phyloP scores from a whole-genome alignment of 2,888 invertebrate genomes.

The Halocaridina rubra region DNA sequence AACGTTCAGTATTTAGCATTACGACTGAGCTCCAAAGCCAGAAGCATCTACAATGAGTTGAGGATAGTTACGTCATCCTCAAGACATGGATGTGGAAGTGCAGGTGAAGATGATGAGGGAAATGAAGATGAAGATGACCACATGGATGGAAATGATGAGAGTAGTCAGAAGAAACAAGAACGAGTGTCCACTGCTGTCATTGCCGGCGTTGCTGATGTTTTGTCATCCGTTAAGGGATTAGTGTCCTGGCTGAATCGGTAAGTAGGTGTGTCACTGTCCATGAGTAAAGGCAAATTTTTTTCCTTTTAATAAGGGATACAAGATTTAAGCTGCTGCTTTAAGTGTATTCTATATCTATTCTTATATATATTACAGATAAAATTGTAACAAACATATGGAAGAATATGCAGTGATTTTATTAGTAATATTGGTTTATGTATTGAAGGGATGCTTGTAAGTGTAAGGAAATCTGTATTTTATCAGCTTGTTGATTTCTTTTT shows the following conservation, averaged over 20 bases:
- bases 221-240: constrained; percentile 86
- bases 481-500: too few species aligned
- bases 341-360: too few species aligned
- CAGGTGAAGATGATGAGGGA: constrained; percentile 43
- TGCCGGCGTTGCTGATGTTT: constrained; percentile 86
- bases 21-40: constrained; percentile 84
- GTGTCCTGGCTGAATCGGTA: constrained; percentile 92
- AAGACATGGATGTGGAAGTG: constrained; percentile 19
- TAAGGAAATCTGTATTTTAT: too few species aligned
- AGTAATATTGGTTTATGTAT: too few species aligned
- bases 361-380: too few species aligned
- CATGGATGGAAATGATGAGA: constrained; percentile 35
- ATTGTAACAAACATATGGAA: too few species aligned
- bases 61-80: not conserved
- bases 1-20: constrained; percentile 90
- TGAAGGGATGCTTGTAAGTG: too few species aligned
- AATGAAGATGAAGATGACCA: constrained; percentile 42
- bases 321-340: too few species aligned
- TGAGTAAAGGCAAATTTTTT: too few species aligned
- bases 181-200: constrained; percentile 80
- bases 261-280: too few species aligned
- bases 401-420: too few species aligned
- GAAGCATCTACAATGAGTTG: constrained; percentile 78
- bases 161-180: constrained; percentile 41
- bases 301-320: too few species aligned